Base-by-base conservation (phyloP, 2,797 vertebrate species). In the Phoxinus dragarum region DNA sequence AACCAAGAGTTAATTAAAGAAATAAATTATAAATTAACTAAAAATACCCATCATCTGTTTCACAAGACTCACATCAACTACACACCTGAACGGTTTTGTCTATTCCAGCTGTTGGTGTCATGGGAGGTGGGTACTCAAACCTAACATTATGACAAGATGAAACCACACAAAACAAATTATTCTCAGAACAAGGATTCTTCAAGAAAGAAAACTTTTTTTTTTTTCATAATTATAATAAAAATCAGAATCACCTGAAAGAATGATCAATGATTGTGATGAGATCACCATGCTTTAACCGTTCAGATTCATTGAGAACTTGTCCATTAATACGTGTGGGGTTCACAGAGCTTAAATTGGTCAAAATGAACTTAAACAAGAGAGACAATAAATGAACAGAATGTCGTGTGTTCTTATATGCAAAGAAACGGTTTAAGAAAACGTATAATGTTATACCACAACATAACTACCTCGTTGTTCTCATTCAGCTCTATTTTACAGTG, bases 401-500 rank as follows among this genome's bases (percentile, higher is more conserved):
- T 47, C 44, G 14, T 14, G 19, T 56, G 52, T 56, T 21, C 12
- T 14, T 47, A 47, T 47, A 47, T 47, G 2, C 7, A 21, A 21
- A 54, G 19, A 23, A n/a, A n/a, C 21, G 9, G 44, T 47, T 47
- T 5, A 47, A 14, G 44, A 3, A 47, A 47, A 47, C 0, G 4
- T 17, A 47, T 47, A 1, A 1, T 82, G 9, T 87, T 38, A 36
- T 19, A 78, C 1, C 21, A 87, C 4, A 19, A 34, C 12, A 31
- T 1, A 1, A 67, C 94, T 89, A 98, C 98, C 96, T 97, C 95
- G 91, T 97, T 97, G 89, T 98, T 97, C 84, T 97, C 95, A 80
- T 95, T 97, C 4, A 97, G 75, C 80, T 98, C 97, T 83, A 99
- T 97, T n/a, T 94, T 97, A 92, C 98, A 99, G 4, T 99, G 98